These are phyloP conservation scores for Apodemus speciosus DNA, from an alignment of 2,113 vertebrate genomes.

Conservation along the genomic window DNA sequence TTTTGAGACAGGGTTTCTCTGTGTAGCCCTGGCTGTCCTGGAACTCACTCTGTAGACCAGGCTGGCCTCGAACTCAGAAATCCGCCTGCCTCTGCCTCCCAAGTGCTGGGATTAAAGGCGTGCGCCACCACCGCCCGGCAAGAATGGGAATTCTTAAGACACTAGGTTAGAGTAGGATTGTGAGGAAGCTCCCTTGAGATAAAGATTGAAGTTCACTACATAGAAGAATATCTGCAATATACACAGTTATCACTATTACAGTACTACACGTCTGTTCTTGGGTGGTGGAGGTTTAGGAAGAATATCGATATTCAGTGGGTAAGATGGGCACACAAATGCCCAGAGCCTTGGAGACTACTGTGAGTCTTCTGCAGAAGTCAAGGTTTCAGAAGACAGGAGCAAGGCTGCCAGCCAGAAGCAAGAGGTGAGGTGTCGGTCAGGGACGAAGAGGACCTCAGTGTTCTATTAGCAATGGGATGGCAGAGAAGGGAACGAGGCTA, in stretches of 20 bases:
- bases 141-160: background rate
- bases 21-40: no score
- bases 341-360: background rate
- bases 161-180: background rate
- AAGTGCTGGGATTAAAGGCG: no score
- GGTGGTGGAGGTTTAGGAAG: constrained; percentile 5
- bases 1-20: no score
- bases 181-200: background rate
- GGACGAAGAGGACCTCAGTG: background rate
- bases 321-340: background rate
- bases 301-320: background rate
- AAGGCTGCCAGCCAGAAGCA: background rate
- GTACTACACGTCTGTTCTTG: background rate
- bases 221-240: constrained; percentile 22
- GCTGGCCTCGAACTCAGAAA: no score
- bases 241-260: background rate
- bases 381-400: background rate
- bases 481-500: background rate
- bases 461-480: background rate
- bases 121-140: no score
- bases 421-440: background rate
- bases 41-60: no score
- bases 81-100: no score
- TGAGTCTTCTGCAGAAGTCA: background rate
- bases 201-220: background rate